phyloP scores from a whole-genome alignment of 2,113 vertebrate genomes.

The Notiomystis cincta region DNA sequence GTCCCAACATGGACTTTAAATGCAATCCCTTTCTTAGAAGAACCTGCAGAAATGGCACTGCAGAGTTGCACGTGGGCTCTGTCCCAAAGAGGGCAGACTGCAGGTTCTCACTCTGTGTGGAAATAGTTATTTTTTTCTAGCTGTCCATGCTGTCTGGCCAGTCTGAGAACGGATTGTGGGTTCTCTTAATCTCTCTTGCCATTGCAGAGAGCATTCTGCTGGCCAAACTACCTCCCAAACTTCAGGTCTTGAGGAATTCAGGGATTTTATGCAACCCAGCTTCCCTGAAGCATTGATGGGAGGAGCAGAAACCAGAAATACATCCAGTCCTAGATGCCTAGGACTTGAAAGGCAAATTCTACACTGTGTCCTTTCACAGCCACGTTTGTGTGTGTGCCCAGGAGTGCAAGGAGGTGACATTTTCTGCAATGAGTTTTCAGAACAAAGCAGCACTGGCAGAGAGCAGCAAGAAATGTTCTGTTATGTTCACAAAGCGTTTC shows the following conservation, averaged over 20 bases:
- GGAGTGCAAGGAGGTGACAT: background rate
- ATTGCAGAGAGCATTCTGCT: background rate
- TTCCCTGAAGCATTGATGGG: background rate
- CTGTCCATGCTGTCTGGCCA: background rate
- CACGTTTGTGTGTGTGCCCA: fast-evolving
- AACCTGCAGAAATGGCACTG: background rate
- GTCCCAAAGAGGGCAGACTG: background rate
- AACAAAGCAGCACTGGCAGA: background rate
- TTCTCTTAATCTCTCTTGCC: background rate
- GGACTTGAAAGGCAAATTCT: background rate
- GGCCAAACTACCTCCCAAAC: background rate
- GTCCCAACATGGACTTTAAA: background rate
- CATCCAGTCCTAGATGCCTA: background rate
- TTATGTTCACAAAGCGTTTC: background rate
- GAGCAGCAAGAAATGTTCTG: background rate
- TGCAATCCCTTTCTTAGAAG: background rate
- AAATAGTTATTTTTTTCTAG: background rate
- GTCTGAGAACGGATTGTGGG: background rate
- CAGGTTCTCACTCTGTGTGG: background rate
- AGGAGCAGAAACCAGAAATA: background rate
- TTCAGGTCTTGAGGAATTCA: background rate
- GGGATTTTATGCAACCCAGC: background rate
- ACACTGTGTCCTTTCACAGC: background rate
- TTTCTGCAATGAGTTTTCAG: constrained; percentile 20
- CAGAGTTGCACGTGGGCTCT: fast-evolving